These are phyloP conservation scores for Venturia canescens DNA, from an alignment of 1,140 invertebrate genomes.

Conservation along the genomic window DNA sequence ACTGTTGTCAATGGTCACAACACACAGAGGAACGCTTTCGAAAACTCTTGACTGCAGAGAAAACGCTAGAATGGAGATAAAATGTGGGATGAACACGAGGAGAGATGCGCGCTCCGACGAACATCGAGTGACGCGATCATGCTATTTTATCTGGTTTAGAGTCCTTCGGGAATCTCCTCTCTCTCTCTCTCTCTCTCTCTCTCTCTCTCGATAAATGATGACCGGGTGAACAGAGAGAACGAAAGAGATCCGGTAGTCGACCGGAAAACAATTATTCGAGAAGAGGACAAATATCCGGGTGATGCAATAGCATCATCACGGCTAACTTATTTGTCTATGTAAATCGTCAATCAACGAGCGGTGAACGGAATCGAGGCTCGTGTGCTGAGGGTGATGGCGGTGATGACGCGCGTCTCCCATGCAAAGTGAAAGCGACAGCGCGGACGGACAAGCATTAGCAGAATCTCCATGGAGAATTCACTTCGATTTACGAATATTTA, in stretches of 20 bases:
- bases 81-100: neutral
- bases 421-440: neutral
- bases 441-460: conserved; percentile 7
- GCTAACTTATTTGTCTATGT: conserved; percentile 72
- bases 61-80: neutral
- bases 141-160: neutral
- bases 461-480: neutral
- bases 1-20: neutral
- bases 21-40: neutral
- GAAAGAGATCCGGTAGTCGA: conserved; percentile 21
- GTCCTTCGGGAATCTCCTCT: neutral
- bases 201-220: neutral
- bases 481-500: neutral
- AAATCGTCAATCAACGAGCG: conserved; percentile 71
- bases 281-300: conserved; percentile 64
- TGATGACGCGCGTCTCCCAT: conserved; percentile 32
- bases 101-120: neutral
- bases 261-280: conserved; percentile 71
- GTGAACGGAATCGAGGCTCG: conserved; percentile 19
- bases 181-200: no score
- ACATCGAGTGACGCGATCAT: neutral
- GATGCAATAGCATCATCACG: conserved; percentile 63
- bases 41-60: neutral
- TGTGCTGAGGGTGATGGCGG: neutral
- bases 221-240: neutral